phyloP scores from a whole-genome alignment of 2,113 vertebrate species.

The Ceuthmochares aereus region DNA sequence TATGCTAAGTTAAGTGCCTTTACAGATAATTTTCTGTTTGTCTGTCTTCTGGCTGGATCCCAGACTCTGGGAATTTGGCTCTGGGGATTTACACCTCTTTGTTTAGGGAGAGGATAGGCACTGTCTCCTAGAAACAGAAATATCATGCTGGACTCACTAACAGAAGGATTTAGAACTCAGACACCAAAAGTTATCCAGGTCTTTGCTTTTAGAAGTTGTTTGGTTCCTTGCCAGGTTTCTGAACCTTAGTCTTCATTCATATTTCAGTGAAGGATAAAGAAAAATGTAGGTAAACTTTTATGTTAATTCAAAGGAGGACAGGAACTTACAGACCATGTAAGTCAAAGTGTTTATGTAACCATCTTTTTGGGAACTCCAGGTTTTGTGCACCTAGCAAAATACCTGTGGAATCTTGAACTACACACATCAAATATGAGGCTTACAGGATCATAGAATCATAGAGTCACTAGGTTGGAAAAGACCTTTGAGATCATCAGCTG shows the following conservation, averaged over 20 bases:
- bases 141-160: not conserved
- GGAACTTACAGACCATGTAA: not conserved
- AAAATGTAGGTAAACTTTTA: not conserved
- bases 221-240: not conserved
- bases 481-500: no score
- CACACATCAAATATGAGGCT: rapidly evolving
- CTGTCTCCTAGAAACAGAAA: not conserved
- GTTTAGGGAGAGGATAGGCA: not conserved
- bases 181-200: not conserved
- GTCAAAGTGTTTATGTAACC: not conserved
- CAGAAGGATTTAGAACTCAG: not conserved
- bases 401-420: not conserved
- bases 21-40: not conserved
- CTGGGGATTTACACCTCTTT: not conserved
- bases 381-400: not conserved
- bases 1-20: not conserved
- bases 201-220: not conserved
- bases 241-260: not conserved
- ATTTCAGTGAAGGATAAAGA: not conserved
- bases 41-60: not conserved
- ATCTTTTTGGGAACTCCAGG: not conserved
- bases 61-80: not conserved
- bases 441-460: no score
- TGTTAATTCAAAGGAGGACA: not conserved
- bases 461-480: no score